Evolutionary conservation across 2,797 vertebrate genomes (phyloP).

Genomic region (Poecilia picta): DNA sequence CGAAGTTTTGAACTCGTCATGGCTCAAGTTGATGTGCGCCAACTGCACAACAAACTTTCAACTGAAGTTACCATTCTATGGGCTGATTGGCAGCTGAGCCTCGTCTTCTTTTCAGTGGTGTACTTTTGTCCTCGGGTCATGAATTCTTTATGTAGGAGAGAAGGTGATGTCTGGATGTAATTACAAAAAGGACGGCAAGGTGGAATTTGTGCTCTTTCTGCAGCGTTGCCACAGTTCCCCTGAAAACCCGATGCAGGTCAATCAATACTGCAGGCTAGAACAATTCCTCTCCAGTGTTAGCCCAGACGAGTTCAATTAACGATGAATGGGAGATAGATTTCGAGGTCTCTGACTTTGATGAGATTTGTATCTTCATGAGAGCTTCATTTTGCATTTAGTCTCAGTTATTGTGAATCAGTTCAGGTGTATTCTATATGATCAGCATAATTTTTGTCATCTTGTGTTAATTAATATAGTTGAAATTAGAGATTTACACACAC

Average conservation of each 20-base stretch:
- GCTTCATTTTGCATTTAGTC: constrained; percentile 29
- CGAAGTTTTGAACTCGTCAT: not conserved
- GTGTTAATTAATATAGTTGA: not conserved
- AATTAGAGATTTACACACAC: not conserved
- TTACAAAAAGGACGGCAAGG: constrained; percentile 55
- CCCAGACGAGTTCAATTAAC: constrained; percentile 67
- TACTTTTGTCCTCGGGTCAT: constrained; percentile 61
- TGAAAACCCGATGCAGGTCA: constrained; percentile 37
- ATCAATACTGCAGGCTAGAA: constrained; percentile 70
- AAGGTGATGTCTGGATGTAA: constrained; percentile 64
- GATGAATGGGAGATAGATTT: constrained; percentile 56
- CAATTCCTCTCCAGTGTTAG: constrained; percentile 57
- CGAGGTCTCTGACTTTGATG: constrained; percentile 41
- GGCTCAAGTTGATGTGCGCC: not conserved
- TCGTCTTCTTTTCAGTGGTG: constrained; percentile 51
- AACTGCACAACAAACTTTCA: not conserved
- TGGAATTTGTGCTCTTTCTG: constrained; percentile 61
- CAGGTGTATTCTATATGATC: not conserved
- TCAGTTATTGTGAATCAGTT: not conserved
- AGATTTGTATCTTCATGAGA: constrained; percentile 43
- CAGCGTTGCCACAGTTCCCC: constrained; percentile 46
- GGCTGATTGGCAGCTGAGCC: constrained; percentile 21
- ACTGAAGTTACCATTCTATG: constrained; percentile 32
- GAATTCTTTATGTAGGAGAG: constrained; percentile 64
- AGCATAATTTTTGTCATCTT: not conserved